Conservation (phyloP, 1,140 invertebrate genomes). For the Neotoxoptera formosana region DNA sequence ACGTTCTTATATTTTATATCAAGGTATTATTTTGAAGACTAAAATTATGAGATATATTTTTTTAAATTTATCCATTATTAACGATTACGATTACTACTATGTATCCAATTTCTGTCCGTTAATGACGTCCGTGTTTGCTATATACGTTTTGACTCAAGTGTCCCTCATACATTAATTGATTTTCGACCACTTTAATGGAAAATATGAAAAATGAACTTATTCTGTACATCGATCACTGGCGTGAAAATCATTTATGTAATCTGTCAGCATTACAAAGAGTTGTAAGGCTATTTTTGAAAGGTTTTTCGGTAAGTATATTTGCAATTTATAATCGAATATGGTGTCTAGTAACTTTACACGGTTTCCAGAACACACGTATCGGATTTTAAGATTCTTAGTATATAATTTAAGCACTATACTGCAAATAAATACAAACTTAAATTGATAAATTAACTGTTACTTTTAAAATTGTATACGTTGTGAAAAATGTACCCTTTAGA, state of each 20-base stretch:
- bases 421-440: background rate
- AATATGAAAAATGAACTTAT: constrained; percentile 30
- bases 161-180: constrained; percentile 1
- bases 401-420: background rate
- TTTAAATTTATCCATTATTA: background rate
- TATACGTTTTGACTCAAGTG: background rate
- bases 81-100: background rate
- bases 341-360: background rate
- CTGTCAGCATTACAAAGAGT: background rate
- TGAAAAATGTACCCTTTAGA: background rate
- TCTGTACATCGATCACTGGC: background rate
- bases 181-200: background rate
- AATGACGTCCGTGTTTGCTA: background rate
- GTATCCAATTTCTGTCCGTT: constrained; percentile 10
- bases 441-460: background rate
- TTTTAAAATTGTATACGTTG: background rate
- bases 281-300: background rate
- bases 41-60: background rate
- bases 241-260: background rate
- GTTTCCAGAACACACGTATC: background rate
- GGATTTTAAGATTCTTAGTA: too few relatives aligned
- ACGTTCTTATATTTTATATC: too few relatives aligned
- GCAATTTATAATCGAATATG: background rate
- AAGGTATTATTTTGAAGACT: background rate
- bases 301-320: background rate